Evolutionary conservation across 2,888 invertebrate genomes (phyloP).

Genomic region (Linnaemya vulpina): DNA sequence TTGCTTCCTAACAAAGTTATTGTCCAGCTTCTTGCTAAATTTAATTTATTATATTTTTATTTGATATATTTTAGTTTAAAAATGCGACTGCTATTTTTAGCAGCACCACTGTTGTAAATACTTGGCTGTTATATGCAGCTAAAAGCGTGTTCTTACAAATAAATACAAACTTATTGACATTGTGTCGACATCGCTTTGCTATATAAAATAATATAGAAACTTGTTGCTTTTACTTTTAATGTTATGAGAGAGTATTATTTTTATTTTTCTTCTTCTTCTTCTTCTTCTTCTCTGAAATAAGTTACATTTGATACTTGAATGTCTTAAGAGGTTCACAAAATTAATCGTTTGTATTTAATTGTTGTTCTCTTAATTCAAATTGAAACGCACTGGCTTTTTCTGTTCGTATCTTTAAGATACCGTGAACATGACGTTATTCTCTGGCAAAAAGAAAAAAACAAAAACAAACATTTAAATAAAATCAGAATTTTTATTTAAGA

Average conservation of each 20-base stretch:
- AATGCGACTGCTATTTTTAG: background rate
- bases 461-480: slow-evolving; percentile 33
- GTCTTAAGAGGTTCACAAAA: slow-evolving; percentile 55
- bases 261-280: background rate
- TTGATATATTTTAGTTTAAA: background rate
- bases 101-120: background rate
- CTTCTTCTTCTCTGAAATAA: slow-evolving; percentile 5
- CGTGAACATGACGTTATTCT: background rate
- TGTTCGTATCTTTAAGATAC: slow-evolving; percentile 8
- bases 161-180: slow-evolving; percentile 29
- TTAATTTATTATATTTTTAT: too few species aligned
- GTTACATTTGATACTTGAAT: slow-evolving; percentile 5
- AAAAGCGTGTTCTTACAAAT: background rate
- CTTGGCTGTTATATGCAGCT: background rate
- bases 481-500: slow-evolving; percentile 34
- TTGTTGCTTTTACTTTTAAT: slow-evolving; percentile 55
- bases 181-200: slow-evolving; percentile 10
- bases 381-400: slow-evolving; percentile 6
- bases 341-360: slow-evolving; percentile 69
- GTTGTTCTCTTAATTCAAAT: slow-evolving; percentile 45
- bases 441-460: too few species aligned
- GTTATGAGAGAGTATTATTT: slow-evolving; percentile 2
- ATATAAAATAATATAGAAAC: slow-evolving; percentile 15
- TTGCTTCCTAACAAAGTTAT: too few species aligned
- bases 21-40: too few species aligned